Evolutionary conservation across 2,113 vertebrate genomes (phyloP), one percentile per base, ranked within the genome.

Genomic region (Trematocara variabile): DNA sequence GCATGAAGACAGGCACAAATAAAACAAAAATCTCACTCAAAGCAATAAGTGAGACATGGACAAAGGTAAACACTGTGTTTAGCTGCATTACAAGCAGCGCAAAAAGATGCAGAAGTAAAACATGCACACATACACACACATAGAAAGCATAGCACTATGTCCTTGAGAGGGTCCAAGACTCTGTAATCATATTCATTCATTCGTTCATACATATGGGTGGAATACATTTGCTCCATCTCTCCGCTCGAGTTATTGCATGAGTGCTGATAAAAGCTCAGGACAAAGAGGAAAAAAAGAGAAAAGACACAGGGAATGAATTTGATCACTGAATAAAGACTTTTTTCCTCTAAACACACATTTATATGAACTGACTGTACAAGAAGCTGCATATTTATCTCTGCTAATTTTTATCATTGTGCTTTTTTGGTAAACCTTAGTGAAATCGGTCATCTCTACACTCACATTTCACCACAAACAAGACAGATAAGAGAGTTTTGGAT

Each of bases 101-200:
- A 79, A 33, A 87, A 9, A 68, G 20, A 83, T 30, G 65, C 30
- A 78, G 14, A 75, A 75, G 41, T 33, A 77, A 63, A 37, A 63
- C 2, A 65, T 65, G 28, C 16, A 60, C 16, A 56, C 56, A 73
- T 54, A 16, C 30, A 11, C 65, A 22, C 33, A 1, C 33, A 65
- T 2, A 65, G 60, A 37, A 65, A 88, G 85, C 82, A 84, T 82
- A 79, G 70, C 75, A 81, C 88, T 94, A 94, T 95, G 94, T 95
- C 95, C 94, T 96, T 96, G 93, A 95, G 85, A 94, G 82, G 68
- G 80, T 82, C 87, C 86, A 77, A 87, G 91, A 88, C 88, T 81
- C 89, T 78, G 53, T 94, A 94, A 94, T 93, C 88, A 92, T 94
- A 95, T 95, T 93, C 87, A 93, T 93, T 93, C 92, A 93, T 94